phyloP scores from a whole-genome alignment of 2,797 vertebrate species.

The Anguilla megastoma region DNA sequence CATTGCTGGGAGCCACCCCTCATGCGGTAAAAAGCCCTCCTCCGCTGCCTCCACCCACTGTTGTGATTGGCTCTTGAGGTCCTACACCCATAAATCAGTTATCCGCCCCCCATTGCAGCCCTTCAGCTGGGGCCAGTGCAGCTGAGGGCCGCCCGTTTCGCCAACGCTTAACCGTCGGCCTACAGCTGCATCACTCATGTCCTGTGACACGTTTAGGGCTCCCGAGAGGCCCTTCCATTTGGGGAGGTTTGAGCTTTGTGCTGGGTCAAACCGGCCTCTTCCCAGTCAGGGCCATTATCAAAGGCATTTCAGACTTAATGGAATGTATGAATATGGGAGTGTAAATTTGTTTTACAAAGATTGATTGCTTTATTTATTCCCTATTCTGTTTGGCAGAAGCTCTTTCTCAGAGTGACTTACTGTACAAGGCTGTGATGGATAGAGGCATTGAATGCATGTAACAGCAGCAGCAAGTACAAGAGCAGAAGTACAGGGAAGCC shows the following conservation, averaged over 20 bases:
- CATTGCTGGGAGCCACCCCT: background rate
- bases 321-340: background rate
- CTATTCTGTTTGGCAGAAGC: background rate
- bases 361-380: background rate
- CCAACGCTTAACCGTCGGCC: background rate
- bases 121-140: conserved; percentile 3
- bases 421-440: background rate
- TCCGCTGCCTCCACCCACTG: background rate
- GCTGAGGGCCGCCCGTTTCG: conserved; percentile 6
- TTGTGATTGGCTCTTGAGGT: background rate
- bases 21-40: background rate
- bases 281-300: background rate
- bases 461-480: background rate
- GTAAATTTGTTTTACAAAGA: background rate
- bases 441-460: background rate
- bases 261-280: background rate
- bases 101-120: background rate
- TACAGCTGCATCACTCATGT: background rate
- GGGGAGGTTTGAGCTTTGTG: background rate
- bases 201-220: background rate
- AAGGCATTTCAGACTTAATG: background rate
- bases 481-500: background rate
- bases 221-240: background rate
- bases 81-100: background rate
- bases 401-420: background rate